Evolutionary conservation across 2,113 vertebrate species (phyloP), one percentile per base, ranked within the genome.

Genomic region (Falco punctatus): DNA sequence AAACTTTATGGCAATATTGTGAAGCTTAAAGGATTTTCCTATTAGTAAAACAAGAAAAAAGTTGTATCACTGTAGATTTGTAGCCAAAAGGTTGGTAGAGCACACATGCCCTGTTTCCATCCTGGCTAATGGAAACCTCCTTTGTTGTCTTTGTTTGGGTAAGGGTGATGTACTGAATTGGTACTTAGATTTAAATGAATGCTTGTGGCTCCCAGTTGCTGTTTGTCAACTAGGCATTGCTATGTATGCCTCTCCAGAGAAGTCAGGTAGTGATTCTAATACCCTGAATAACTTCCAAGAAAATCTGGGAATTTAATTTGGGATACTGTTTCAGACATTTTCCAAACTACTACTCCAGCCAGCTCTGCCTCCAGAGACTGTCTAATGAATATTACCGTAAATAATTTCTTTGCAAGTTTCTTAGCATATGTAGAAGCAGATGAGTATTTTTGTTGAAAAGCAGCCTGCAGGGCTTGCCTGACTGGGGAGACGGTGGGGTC

Each of bases 331-430:
- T 85, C 89, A 84, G 95, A 24, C 67, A 16, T 81, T 91, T 81
- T 84, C 95, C 52, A 82, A 81, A 79, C 40, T 11, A 7, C 0
- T 0, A 4, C 1, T 26, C 71, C 54, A 92, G 81, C 81, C 65
- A 91, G 70, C 66, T 86, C 86, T 95, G 80, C 66, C 77, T 85
- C 73, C n/a, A 55, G 89, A 89, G 83, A 22, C 85, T 14, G 35
- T 26, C 70, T 54, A 15, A 11, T 42, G 92, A 73, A 11, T 42
- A 12, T 61, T 20, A 77, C 40, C 49, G 49, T 80, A 58, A 84
- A 38, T 42, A 15, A 58, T 65, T 64, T 69, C 49, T 69, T 13
- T 80, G 49, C 23, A n/a, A 51, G 57, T 44, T 77, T 40, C 70
- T 21, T 18, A 54, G 70, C 5, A 7, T 4, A 1, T 11, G 27